phyloP scores from a whole-genome alignment of 2,888 invertebrate species.

The Carterocephalus palaemon region DNA sequence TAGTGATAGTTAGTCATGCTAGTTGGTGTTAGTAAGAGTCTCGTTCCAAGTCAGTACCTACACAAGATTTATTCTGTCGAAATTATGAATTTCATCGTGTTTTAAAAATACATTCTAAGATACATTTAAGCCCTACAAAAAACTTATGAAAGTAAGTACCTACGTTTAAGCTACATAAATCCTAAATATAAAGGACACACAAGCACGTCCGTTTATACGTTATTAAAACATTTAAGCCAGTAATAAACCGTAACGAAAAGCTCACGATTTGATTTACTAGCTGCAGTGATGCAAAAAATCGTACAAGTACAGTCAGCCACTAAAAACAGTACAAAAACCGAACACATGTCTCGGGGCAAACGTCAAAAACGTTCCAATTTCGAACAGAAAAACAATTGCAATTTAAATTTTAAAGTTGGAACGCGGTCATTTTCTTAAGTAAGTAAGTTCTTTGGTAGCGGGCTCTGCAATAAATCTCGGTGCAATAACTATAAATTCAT shows the following conservation, averaged over 20 bases:
- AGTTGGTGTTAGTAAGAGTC: no score
- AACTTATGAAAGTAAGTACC: no score
- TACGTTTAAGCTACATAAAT: background rate
- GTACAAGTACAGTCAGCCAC: constrained; percentile 10
- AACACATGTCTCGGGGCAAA: constrained; percentile 63
- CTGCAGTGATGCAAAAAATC: constrained; percentile 41
- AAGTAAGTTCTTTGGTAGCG: constrained; percentile 73
- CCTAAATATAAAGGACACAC: constrained; percentile 24
- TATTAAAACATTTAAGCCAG: constrained; percentile 62
- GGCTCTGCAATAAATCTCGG: constrained; percentile 68
- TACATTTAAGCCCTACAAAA: no score
- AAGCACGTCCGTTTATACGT: constrained; percentile 40
- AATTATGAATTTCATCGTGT: no score
- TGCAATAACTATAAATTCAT: constrained; percentile 79
- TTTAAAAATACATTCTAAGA: no score
- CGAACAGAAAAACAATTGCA: constrained; percentile 66
- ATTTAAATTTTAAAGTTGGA: constrained; percentile 74
- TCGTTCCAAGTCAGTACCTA: no score
- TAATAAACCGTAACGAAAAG: constrained; percentile 52
- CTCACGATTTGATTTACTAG: constrained; percentile 67
- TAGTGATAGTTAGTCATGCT: no score
- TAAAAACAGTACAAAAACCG: constrained; percentile 35
- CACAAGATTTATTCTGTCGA: no score
- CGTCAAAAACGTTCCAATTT: constrained; percentile 78
- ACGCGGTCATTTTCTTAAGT: constrained; percentile 66